Evolutionary conservation across 2,797 vertebrate genomes (phyloP).

Genomic region (Halcyon chelicuti): DNA sequence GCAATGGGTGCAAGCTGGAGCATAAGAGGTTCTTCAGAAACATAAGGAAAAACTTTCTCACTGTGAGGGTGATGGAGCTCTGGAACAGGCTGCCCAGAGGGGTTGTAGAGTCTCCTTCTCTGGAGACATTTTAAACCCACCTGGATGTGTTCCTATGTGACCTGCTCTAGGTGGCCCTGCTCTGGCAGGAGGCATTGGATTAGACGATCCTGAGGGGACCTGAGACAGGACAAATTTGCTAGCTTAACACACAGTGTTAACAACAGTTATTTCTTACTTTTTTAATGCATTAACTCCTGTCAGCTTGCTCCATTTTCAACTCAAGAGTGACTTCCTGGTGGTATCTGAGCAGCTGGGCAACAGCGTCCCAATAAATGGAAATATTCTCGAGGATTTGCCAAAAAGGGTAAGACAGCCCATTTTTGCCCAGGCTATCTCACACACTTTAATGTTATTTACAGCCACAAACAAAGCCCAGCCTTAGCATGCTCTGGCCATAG

Average conservation of each 20-base stretch:
- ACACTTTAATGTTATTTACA: background rate
- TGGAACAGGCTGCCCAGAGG: no score
- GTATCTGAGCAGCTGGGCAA: background rate
- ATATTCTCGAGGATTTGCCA: background rate
- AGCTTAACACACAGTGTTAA: background rate
- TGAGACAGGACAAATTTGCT: background rate
- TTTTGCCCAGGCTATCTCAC: background rate
- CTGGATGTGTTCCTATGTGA: no score
- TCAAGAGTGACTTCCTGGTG: background rate
- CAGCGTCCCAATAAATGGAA: fast-evolving
- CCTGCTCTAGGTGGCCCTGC: no score
- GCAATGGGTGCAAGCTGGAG: no score
- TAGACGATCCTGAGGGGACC: background rate
- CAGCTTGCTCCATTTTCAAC: background rate
- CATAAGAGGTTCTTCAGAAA: no score
- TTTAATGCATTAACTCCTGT: background rate
- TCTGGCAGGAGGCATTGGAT: no score
- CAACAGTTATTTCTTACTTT: background rate
- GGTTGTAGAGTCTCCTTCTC: no score
- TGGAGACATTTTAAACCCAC: no score
- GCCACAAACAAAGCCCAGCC: background rate
- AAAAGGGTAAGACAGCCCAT: background rate
- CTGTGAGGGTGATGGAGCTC: no score
- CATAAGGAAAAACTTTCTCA: no score
- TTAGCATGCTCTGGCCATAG: background rate